Evolutionary conservation across 2,888 invertebrate species (phyloP), one percentile per base, ranked within the genome.

Genomic region (Synergus umbraculus): DNA sequence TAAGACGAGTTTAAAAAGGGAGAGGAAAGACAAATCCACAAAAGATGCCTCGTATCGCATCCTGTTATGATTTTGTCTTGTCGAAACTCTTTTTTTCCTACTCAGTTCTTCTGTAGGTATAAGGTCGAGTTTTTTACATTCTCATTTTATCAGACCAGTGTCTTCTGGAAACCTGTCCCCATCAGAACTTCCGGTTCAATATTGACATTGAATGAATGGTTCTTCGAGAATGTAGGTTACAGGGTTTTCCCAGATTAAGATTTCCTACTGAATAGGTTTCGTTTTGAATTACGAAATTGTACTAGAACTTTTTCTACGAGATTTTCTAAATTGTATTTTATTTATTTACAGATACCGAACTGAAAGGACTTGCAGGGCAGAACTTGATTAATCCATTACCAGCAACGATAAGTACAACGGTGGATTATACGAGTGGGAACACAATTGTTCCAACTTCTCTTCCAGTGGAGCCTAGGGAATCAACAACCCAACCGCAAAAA

Each of bases 121-220:
- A 76, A 76, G 66, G 58, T 58, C 8, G 78, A 49, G 49, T 64
- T 49, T 49, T 54, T 76, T 54, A 58, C 18, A 41, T 58, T 76
- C 41, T 15, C 44, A 60, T 67, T 69, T 64, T 78, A 43, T 66
- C 54, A 67, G 67, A 69, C 67, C 69, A 77, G 46, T 65, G 64
- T 77, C 65, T 49, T 54, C 58, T 78, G 54, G 22, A 29, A 49
- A 54, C 41, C 15, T 66, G 49, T 15, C 58, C 67, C 22, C 54
- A 22, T 22, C 22, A 82, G 84, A 83, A 86, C 86, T 89, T 90
- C 89, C 89, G 89, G 90, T 91, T 84, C 88, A 91, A 91, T 90
- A 91, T 91, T 91, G 87, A 89, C 86, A 77, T 63, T 83, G 78
- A 76, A 81, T 87, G 88, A 88, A 89, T 88, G 86, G 86, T 78